These are phyloP conservation scores for Tetraodon nigroviridis DNA, from an alignment of 2,113 vertebrate species.

Conservation along the genomic window DNA sequence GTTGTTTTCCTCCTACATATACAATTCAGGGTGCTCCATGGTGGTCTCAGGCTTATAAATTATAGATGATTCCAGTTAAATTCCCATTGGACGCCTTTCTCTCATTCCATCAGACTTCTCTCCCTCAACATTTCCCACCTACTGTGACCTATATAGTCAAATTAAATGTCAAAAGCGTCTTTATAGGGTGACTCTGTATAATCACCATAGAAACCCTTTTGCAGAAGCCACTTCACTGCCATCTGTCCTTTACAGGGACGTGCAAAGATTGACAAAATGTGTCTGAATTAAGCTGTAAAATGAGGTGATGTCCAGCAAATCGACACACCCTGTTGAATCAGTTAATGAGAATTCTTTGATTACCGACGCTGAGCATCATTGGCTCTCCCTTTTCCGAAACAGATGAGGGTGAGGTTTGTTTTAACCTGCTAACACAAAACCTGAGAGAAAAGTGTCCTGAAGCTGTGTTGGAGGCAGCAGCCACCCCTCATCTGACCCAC, in stretches of 20 bases:
- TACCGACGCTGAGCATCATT: background rate
- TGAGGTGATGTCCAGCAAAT: background rate
- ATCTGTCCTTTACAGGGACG: background rate
- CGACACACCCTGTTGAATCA: background rate
- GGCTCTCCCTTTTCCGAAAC: background rate
- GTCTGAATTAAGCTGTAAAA: background rate
- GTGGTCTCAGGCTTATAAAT: background rate
- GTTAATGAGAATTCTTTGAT: background rate
- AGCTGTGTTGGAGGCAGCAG: background rate
- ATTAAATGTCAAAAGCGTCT: background rate
- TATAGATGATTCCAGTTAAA: background rate
- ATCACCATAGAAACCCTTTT: conserved; percentile 6
- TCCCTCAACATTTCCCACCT: background rate
- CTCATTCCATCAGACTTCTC: background rate
- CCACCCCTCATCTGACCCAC: background rate
- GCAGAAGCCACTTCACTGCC: no score
- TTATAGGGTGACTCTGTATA: background rate
- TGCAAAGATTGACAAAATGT: background rate
- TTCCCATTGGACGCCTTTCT: background rate
- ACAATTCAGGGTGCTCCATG: background rate
- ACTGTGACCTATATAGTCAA: background rate
- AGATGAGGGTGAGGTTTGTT: background rate
- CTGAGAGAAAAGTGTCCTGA: background rate
- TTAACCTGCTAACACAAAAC: background rate
- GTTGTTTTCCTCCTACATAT: no score